phyloP scores from a whole-genome alignment of 2,888 invertebrate species.

The Nemotelus pantherinus region DNA sequence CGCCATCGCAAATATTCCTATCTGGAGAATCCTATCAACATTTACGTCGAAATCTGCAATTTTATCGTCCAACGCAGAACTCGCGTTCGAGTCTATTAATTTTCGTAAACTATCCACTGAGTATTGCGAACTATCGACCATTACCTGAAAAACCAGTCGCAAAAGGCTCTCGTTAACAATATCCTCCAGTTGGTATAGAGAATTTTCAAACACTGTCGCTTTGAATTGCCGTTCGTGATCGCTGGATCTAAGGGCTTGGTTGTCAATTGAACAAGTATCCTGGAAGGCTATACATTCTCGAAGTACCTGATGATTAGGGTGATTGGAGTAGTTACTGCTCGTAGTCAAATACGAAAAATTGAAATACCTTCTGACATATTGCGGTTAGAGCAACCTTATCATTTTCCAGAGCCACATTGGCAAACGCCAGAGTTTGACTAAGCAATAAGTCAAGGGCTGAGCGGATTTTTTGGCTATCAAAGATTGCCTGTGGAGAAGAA shows the following conservation, averaged over 20 bases:
- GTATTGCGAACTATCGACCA: slow-evolving; percentile 59
- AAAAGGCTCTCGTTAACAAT: slow-evolving; percentile 61
- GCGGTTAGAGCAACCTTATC: slow-evolving; percentile 62
- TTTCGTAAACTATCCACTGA: slow-evolving; percentile 59
- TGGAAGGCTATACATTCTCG: slow-evolving; percentile 60
- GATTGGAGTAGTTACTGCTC: not conserved
- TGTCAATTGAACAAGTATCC: slow-evolving; percentile 56
- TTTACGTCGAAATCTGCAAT: slow-evolving; percentile 64
- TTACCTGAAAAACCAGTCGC: slow-evolving; percentile 59
- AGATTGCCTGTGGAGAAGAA: slow-evolving; percentile 50
- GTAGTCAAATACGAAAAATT: not conserved
- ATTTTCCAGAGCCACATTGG: slow-evolving; percentile 60
- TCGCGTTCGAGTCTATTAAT: slow-evolving; percentile 54
- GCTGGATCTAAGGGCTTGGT: slow-evolving; percentile 48
- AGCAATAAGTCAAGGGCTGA: slow-evolving; percentile 57
- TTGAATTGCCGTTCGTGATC: slow-evolving; percentile 58
- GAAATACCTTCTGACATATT: slow-evolving; percentile 59
- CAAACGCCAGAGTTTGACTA: slow-evolving; percentile 60
- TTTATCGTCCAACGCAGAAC: slow-evolving; percentile 56
- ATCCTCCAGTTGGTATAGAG: slow-evolving; percentile 60
- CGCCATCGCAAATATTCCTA: slow-evolving; percentile 61
- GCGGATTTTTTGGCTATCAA: slow-evolving; percentile 58
- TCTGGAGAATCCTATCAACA: slow-evolving; percentile 61
- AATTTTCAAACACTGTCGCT: slow-evolving; percentile 59
- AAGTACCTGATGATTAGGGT: slow-evolving; percentile 54